phyloP scores from a whole-genome alignment of 2,797 vertebrate genomes.

The Sebastes itinus region DNA sequence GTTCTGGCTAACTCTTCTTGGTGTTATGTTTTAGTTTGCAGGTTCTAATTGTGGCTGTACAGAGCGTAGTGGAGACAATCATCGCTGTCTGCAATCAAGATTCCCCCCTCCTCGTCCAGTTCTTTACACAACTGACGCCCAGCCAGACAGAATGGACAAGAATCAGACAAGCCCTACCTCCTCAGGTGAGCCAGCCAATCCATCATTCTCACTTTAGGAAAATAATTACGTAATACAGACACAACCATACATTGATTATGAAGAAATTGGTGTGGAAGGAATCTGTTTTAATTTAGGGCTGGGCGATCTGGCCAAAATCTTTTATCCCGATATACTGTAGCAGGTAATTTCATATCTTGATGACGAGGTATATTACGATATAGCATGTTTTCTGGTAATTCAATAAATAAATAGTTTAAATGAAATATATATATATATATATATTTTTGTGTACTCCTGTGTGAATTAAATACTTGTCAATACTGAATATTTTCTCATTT shows the following conservation, averaged over 20 bases:
- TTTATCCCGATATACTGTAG: too few relatives aligned
- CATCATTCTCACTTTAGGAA: background rate
- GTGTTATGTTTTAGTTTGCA: conserved; percentile 84
- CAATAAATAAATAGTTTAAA: too few relatives aligned
- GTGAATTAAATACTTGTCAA: too few relatives aligned
- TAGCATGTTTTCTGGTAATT: too few relatives aligned
- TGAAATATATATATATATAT: too few relatives aligned
- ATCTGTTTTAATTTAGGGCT: too few relatives aligned
- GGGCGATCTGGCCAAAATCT: too few relatives aligned
- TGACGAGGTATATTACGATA: too few relatives aligned
- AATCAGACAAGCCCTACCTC: conserved; percentile 84
- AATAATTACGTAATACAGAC: background rate
- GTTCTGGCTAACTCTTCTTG: background rate
- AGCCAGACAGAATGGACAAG: conserved; percentile 85
- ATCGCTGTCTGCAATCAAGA: conserved; percentile 73
- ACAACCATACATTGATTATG: background rate
- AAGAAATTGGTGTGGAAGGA: background rate
- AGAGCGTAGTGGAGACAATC: conserved; percentile 84
- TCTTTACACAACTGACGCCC: conserved; percentile 82
- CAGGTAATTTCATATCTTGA: too few relatives aligned
- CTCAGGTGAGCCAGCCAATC: conserved; percentile 81
- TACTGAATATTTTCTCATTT: too few relatives aligned
- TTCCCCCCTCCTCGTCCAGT: conserved; percentile 75
- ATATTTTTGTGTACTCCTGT: too few relatives aligned
- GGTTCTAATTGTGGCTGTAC: conserved; percentile 85